phyloP scores from a whole-genome alignment of 64 coral and sea anemone genomes.

The Trachythela sp. region DNA sequence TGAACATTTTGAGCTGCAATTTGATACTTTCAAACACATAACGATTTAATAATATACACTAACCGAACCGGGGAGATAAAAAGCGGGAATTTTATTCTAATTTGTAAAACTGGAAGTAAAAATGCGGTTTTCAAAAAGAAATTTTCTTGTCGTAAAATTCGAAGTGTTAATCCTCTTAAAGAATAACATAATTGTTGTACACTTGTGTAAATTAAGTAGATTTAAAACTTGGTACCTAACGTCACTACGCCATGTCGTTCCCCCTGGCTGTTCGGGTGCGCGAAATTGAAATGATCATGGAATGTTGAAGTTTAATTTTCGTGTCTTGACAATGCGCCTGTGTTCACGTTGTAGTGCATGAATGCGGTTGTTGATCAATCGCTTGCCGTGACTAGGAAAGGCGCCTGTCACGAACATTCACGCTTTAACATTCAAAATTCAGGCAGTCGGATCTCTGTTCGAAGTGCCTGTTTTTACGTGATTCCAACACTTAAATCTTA shows the following conservation, averaged over 20 bases:
- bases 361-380: background rate
- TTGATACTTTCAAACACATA: background rate
- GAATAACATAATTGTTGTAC: background rate
- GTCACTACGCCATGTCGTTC: background rate
- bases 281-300: background rate
- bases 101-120: background rate
- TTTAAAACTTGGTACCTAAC: background rate
- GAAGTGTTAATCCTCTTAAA: background rate
- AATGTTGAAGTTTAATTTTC: constrained; percentile 2
- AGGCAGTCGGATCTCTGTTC: background rate
- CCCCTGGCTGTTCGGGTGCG: background rate
- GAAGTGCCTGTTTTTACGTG: background rate
- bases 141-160: background rate
- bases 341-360: background rate
- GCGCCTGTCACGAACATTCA: background rate
- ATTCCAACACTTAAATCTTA: background rate
- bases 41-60: background rate
- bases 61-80: background rate
- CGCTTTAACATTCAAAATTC: background rate
- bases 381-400: background rate
- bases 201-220: background rate
- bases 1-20: background rate
- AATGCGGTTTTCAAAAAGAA: background rate
- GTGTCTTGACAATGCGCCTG: background rate
- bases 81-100: background rate